Percentiles rank a stretch among this genome's conserved stretches.
phyloP scores from a whole-genome alignment of 2,888 invertebrate genomes.

The Dendrolimus pini region DNA sequence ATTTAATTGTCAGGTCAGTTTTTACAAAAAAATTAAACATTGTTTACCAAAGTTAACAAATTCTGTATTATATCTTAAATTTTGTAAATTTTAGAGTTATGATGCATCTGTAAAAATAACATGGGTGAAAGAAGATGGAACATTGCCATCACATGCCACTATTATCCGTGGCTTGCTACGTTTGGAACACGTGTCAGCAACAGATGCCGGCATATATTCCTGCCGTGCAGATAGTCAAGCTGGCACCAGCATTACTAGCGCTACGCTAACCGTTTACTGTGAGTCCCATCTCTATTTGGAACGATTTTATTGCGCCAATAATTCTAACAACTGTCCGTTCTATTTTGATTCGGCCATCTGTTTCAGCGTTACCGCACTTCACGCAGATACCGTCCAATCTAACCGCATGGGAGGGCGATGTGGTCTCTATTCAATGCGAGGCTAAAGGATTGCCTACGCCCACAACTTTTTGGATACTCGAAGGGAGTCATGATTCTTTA shows the following conservation, averaged over 20 bases:
- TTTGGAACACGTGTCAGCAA: slow-evolving; percentile 88
- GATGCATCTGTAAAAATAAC: slow-evolving; percentile 66
- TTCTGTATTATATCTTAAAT: slow-evolving; percentile 6
- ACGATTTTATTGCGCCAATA: slow-evolving; percentile 61
- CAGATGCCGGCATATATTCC: slow-evolving; percentile 93
- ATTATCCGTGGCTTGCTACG: slow-evolving; percentile 75
- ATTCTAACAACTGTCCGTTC: slow-evolving; percentile 45
- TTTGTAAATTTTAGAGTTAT: slow-evolving; percentile 50
- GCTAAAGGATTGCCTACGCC: slow-evolving; percentile 95
- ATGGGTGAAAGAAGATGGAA: slow-evolving; percentile 66
- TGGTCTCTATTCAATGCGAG: slow-evolving; percentile 93
- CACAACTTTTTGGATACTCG: slow-evolving; percentile 96
- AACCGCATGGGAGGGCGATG: slow-evolving; percentile 90
- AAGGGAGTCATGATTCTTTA: slow-evolving; percentile 86
- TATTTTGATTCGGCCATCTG: slow-evolving; percentile 69
- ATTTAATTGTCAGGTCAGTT: slow-evolving; percentile 86
- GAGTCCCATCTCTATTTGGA: slow-evolving; percentile 69
- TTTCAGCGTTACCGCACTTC: slow-evolving; percentile 91
- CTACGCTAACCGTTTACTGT: slow-evolving; percentile 94
- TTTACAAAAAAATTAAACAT: background rate
- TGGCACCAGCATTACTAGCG: slow-evolving; percentile 90
- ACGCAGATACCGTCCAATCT: slow-evolving; percentile 91
- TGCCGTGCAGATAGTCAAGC: slow-evolving; percentile 95
- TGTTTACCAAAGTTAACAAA: slow-evolving; percentile 1
- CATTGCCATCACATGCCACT: slow-evolving; percentile 57